phyloP scores from a whole-genome alignment of 2,888 invertebrate species.

The Resseliella maxima region DNA sequence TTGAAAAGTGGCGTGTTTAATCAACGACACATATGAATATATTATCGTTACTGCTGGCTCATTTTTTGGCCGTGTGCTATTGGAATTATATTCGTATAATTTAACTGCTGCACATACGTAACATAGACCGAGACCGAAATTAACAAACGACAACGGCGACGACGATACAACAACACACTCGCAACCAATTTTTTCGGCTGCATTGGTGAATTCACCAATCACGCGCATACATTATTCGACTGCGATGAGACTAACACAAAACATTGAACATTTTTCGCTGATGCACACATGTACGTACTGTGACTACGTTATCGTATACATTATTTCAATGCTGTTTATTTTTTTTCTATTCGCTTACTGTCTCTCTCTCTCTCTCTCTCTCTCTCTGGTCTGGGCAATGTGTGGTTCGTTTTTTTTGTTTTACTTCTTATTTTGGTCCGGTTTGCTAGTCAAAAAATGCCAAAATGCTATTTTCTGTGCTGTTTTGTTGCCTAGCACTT shows the following conservation, averaged over 20 bases:
- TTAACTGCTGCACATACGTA: conserved; percentile 29
- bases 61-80: neutral
- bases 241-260: neutral
- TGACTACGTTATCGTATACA: neutral
- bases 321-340: neutral
- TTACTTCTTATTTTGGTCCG: neutral
- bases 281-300: neutral
- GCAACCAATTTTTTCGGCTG: conserved; percentile 40
- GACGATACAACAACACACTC: neutral
- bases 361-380: no score
- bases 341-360: neutral
- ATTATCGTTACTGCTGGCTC: neutral
- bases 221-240: conserved; percentile 18
- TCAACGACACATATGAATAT: conserved; percentile 51
- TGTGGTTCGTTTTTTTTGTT: no score
- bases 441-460: neutral
- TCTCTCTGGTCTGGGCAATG: no score
- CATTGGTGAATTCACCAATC: conserved; percentile 41
- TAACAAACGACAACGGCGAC: neutral
- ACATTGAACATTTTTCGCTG: neutral
- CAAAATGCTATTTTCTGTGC: conserved; percentile 8
- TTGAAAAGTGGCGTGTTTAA: conserved; percentile 39
- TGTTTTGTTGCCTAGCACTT: conserved; percentile 27
- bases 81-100: neutral
- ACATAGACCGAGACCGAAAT: neutral